Evolutionary conservation across 1,140 invertebrate species (phyloP).

Genomic region (Euura lappo): DNA sequence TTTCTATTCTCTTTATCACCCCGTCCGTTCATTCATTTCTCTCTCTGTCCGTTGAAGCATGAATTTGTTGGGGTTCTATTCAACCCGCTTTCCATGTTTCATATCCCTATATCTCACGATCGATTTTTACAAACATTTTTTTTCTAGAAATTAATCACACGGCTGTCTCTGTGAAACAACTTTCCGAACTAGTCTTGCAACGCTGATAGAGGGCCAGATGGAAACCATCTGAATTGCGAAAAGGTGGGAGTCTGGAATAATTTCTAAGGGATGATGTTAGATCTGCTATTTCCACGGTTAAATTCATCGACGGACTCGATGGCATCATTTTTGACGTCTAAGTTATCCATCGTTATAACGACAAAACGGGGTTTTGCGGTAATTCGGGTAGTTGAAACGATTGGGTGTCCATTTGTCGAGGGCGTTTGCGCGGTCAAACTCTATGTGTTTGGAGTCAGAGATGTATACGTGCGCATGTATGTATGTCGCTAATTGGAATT

Average conservation of each 20-base stretch:
- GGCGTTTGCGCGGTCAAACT: neutral
- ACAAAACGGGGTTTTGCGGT: neutral
- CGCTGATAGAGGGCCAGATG: neutral
- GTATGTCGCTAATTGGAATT: slow-evolving; percentile 2
- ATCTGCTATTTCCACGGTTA: too few relatives aligned
- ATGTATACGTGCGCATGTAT: neutral
- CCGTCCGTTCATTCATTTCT: neutral
- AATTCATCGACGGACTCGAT: too few relatives aligned
- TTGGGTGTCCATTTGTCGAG: neutral
- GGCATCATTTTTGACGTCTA: too few relatives aligned
- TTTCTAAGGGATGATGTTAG: too few relatives aligned
- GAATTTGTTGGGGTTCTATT: slow-evolving; percentile 1
- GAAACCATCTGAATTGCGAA: too few relatives aligned
- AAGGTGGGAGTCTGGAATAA: too few relatives aligned
- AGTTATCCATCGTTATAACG: too few relatives aligned
- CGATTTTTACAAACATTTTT: neutral
- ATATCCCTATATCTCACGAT: neutral
- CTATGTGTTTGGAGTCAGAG: neutral
- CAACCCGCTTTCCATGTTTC: neutral
- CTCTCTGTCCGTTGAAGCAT: neutral
- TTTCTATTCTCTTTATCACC: neutral
- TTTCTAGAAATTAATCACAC: neutral
- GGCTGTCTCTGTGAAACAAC: neutral
- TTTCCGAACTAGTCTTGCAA: neutral
- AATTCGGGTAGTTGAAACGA: neutral